Evolutionary conservation across 2,797 vertebrate genomes (phyloP), one percentile per base, ranked within the genome.

Genomic region (Enteromius afrohamiltoni): DNA sequence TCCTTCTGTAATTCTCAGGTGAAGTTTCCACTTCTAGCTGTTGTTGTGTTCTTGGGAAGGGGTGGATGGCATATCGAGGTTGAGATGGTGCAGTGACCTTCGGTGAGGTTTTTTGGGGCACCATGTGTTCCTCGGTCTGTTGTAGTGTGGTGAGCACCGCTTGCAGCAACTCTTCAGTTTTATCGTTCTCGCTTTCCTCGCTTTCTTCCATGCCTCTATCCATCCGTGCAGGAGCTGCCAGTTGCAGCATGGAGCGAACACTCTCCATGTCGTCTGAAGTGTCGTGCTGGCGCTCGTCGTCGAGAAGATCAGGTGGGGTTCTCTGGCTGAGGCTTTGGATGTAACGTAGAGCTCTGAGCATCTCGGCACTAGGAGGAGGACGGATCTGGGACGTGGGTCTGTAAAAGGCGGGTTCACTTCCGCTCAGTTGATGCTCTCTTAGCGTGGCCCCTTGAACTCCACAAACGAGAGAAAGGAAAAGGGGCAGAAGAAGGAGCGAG

Each of bases 321-420:
- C 94, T 95, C 87, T 97, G 96, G 80, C 91, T 95, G 85, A 99
- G 96, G 78, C 93, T 96, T 89, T 99, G 95, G 67, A 99, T 97
- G 92, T 97, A 98, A 87, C 97, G 95, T 90, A 99, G 89, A 49
- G 98, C 97, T 92, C 96, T 97, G 87, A 98, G 94, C 96, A 99
- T 98, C 83, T 99, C 97, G 0, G 95, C 92, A 19, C 94, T 95
- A 2, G 96, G 95, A 75, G 95, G 68, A 69, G 91, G 93, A 40
- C 89, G 95, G 83, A 90, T 88, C 49, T 91, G 94, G 89, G 92
- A 93, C 86, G 82, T 53, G 90, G 83, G 88, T 89, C 92, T 65
- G 3, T 71, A 82, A 53, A 93, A 89, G 75, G 95, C 95, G 42
- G 94, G 91, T 37, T 96, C 96, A 85, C 94, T 95, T 83, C 94